Evolutionary conservation across 2,888 invertebrate genomes (phyloP), one percentile per base, ranked within the genome.

Genomic region (Miltochrista miniata): DNA sequence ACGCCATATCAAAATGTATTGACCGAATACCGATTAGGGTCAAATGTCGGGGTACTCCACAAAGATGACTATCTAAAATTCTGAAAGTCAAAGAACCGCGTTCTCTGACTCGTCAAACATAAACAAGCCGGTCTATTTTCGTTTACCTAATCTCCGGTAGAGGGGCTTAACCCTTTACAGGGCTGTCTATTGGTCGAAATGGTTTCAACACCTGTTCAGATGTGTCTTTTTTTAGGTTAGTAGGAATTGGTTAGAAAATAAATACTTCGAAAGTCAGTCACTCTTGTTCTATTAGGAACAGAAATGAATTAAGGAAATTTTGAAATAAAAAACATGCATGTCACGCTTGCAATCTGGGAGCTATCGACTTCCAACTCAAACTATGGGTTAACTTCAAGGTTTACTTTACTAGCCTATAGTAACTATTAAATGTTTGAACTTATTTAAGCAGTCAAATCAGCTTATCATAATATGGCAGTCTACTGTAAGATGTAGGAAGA

Each of bases 101-200:
- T 69, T 70, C 65, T 69, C 64, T 68, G 61, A 12, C 68, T 73
- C 72, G 74, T 71, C 58, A 72, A 73, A 77, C 67, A 74, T 72
- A 79, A 79, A 81, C 75, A 76, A 67, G 58, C 61, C 55, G 55
- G 68, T 80, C 73, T 79, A 77, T 84, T 84, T 82, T 81, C 74
- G 75, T 81, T 80, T 79, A 78, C 72, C 72, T 81, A 81, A 82
- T 82, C 81, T 81, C 72, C 66, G 74, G 72, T 77, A 72, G 54
- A 46, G 29, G 45, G 74, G 72, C 70, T 61, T 61, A 62, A 62
- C 56, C 56, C 59, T 51, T 51, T 56, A 43, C 60, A 70, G 68
- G 68, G 74, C 57, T 73, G 70, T 61, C 66, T 56, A 53, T 40
- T 56, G 54, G 60, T 61, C 60, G 51, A 63, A 51, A 54, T 45